Evolutionary conservation across 2,797 vertebrate genomes (phyloP), one percentile per base, ranked within the genome.

Genomic region (Protosalanx chinensis): DNA sequence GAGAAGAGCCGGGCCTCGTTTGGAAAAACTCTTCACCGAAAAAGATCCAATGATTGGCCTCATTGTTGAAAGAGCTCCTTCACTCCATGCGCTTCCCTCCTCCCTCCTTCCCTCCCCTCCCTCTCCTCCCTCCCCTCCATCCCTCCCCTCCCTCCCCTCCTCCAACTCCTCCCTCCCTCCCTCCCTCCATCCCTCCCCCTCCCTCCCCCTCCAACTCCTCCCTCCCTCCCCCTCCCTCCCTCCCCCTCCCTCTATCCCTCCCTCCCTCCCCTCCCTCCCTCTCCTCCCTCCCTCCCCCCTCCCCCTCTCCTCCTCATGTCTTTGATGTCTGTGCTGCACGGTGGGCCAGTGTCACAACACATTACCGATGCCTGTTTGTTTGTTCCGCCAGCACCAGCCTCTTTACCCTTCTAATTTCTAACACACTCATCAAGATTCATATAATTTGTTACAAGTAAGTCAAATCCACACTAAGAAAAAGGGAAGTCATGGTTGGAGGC

Each of bases 401-500:
- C 76, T 88, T 93, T 93, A 92, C 92, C 89, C 30, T n/a, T 91
- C 91, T 91, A 91, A 93, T 94, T 95, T 85, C 93, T 93, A 95
- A 94, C 93, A 93, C 90, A 94, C 93, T 90, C 93, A 93, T 93
- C 91, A 96, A 93, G 94, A 95, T 95, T 95, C 94, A 94, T 95
- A 95, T 96, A 95, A 96, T 96, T 96, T 95, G 94, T 94, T 94
- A 94, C 94, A 94, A 95, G 95, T 86, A 93, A 93, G 94, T 95
- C 92, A 94, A 95, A 94, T 93, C 93, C 93, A 95, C 92, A 93
- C 92, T 90, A 92, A 93, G 93, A 92, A 94, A 92, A 89, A 90
- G 91, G 91, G 93, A 95, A 94, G 95, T 96, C 94, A 95, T 96
- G 96, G 95, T 97, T 96, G 94, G 95, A 96, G 96, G 96, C 95